A percentile compares a stretch with the other conserved stretches of the same genome.
phyloP scores from a whole-genome alignment of 2,113 vertebrate genomes.

The Tachuris rubrigastra region DNA sequence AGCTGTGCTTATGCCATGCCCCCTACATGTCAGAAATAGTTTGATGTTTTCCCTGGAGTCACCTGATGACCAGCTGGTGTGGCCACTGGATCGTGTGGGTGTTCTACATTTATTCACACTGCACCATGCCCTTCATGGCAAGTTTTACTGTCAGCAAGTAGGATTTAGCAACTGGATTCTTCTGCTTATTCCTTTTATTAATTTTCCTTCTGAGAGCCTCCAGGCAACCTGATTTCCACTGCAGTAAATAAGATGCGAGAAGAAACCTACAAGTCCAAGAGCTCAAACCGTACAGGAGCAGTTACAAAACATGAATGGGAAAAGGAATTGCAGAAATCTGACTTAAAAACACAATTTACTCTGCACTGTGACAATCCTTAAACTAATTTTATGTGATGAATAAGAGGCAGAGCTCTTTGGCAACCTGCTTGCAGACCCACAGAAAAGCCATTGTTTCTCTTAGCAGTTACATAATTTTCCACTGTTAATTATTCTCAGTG shows the following conservation, averaged over 20 bases:
- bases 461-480: not conserved
- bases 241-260: not conserved
- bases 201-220: not conserved
- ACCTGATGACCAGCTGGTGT: not conserved
- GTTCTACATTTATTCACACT: not conserved
- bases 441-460: conserved; percentile 34
- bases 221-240: not conserved
- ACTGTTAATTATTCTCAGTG: not conserved
- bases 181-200: not conserved
- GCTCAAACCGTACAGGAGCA: accelerated
- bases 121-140: not conserved
- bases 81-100: not conserved
- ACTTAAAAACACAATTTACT: not conserved
- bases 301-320: not conserved
- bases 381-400: not conserved
- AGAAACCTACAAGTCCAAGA: not conserved
- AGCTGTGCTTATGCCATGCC: not conserved
- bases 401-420: not conserved
- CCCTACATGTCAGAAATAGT: not conserved
- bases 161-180: not conserved
- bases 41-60: not conserved
- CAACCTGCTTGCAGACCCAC: not conserved
- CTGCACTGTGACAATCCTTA: not conserved
- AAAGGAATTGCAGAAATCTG: not conserved
- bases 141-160: not conserved